Evolutionary conservation across 2,113 vertebrate genomes (phyloP).

Genomic region (Centrocercus urophasianus): DNA sequence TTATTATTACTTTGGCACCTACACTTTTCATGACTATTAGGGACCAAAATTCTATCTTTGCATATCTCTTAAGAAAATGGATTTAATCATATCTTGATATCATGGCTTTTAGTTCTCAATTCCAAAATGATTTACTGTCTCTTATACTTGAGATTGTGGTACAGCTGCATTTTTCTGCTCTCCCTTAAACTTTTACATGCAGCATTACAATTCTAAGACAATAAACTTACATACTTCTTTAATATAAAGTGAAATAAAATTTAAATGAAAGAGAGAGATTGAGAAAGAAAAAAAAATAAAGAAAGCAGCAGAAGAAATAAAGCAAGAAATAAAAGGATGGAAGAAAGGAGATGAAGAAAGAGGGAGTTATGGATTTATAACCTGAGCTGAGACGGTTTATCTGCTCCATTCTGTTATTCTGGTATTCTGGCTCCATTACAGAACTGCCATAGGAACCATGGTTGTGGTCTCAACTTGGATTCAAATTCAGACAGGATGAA

Average conservation of each 20-base stretch:
- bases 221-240: background rate
- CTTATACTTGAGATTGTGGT: background rate
- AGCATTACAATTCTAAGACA: background rate
- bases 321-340: background rate
- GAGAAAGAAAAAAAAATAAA: too few species aligned
- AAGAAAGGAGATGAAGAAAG: background rate
- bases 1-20: background rate
- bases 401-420: background rate
- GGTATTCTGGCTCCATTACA: background rate
- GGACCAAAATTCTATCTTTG: background rate
- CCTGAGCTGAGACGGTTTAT: background rate
- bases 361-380: background rate
- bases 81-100: background rate
- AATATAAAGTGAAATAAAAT: background rate
- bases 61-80: background rate
- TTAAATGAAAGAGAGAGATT: background rate
- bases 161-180: background rate
- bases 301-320: fast-evolving
- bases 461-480: background rate
- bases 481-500: background rate
- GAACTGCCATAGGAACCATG: background rate
- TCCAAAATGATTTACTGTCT: background rate
- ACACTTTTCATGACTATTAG: background rate
- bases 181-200: background rate
- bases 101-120: background rate